Evolutionary conservation across 2,797 vertebrate species (phyloP).

Genomic region (Erpetoichthys calabaricus): DNA sequence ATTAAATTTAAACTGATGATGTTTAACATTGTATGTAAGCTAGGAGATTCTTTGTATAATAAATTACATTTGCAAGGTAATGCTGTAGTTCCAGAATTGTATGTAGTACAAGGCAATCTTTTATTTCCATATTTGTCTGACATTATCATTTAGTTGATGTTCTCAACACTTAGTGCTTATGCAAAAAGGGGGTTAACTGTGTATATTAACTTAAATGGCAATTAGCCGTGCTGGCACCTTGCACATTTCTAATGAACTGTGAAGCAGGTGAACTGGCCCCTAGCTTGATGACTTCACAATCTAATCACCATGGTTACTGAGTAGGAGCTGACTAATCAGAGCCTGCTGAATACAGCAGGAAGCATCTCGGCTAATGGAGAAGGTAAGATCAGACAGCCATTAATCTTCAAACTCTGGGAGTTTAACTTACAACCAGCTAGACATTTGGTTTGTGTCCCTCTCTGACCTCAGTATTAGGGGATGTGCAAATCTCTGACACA

Average conservation of each 20-base stretch:
- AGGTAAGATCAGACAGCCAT: not conserved
- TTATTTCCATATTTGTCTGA: not conserved
- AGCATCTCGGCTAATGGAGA: not conserved
- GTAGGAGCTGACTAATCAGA: not conserved
- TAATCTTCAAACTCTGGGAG: too few species aligned
- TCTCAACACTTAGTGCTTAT: not conserved
- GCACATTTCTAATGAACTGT: conserved; percentile 1
- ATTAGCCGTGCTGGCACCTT: not conserved
- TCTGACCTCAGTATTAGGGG: too few species aligned
- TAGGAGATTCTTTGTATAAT: too few species aligned
- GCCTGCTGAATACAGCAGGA: not conserved
- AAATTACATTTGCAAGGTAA: too few species aligned
- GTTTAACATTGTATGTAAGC: too few species aligned
- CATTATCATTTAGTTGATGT: not conserved
- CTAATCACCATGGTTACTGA: conserved; percentile 1
- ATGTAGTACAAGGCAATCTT: too few species aligned
- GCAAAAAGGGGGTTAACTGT: not conserved
- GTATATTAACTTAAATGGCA: not conserved
- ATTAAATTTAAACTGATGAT: too few species aligned
- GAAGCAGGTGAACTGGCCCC: not conserved
- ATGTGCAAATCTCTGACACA: too few species aligned
- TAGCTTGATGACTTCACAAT: not conserved
- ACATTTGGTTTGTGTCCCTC: too few species aligned
- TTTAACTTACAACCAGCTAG: too few species aligned
- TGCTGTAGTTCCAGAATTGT: too few species aligned